Evolutionary conservation across 2,888 invertebrate genomes (phyloP).

Genomic region (Cloeon dipterum): DNA sequence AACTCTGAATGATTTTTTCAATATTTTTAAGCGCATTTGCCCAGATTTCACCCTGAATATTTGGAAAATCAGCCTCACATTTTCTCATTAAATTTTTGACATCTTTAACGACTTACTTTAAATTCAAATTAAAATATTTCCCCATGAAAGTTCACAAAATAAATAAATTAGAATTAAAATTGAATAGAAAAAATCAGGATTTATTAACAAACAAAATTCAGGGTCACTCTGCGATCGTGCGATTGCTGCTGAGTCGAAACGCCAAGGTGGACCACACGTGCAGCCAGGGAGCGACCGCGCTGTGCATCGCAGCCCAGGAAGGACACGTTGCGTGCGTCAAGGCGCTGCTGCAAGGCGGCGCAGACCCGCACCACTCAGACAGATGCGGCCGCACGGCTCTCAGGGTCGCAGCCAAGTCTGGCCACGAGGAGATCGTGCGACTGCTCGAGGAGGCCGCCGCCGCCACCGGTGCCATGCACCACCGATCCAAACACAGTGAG

Average conservation of each 20-base stretch:
- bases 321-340: slow-evolving; percentile 84
- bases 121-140: too few relatives aligned
- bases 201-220: too few relatives aligned
- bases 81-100: too few relatives aligned
- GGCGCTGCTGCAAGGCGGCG: slow-evolving; percentile 57
- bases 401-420: slow-evolving; percentile 76
- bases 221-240: slow-evolving; percentile 67
- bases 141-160: too few relatives aligned
- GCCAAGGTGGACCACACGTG: slow-evolving; percentile 76
- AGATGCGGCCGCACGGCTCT: slow-evolving; percentile 70
- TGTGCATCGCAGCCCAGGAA: slow-evolving; percentile 88
- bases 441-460: slow-evolving; percentile 38
- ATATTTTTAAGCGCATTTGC: too few relatives aligned
- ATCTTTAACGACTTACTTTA: too few relatives aligned
- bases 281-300: slow-evolving; percentile 85
- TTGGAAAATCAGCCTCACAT: too few relatives aligned
- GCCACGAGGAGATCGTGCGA: slow-evolving; percentile 64
- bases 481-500: neutral
- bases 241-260: slow-evolving; percentile 52
- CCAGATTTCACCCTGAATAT: too few relatives aligned
- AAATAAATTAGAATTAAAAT: too few relatives aligned
- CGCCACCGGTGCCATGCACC: neutral
- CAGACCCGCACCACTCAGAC: slow-evolving; percentile 65
- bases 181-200: too few relatives aligned
- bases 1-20: too few relatives aligned